Percentiles rank a stretch among this genome's conserved stretches.
These are phyloP conservation scores for Tribolium castaneum DNA, from an alignment of 1,140 invertebrate species.

Conservation along the genomic window DNA sequence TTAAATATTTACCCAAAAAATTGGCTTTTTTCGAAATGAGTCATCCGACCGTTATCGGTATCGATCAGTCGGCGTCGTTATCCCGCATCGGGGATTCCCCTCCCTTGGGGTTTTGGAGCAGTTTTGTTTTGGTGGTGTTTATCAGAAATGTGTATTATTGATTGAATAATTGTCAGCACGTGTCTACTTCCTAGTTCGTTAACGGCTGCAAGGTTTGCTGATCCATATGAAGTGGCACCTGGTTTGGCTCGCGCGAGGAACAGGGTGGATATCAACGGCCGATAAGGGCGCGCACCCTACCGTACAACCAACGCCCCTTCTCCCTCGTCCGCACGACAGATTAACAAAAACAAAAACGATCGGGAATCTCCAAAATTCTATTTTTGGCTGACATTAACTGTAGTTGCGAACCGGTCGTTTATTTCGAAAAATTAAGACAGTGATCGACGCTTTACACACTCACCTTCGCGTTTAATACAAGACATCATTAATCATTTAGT, in stretches of 20 bases:
- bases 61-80: too few species aligned
- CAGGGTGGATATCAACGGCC: conserved; percentile 49
- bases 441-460: too few species aligned
- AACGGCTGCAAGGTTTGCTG: conserved; percentile 44
- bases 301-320: conserved; percentile 5
- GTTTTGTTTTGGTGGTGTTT: neutral
- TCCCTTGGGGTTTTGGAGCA: too few species aligned
- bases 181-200: conserved; percentile 50
- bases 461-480: too few species aligned
- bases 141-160: neutral
- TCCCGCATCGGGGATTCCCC: too few species aligned
- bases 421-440: too few species aligned
- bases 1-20: conserved; percentile 14
- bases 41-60: neutral
- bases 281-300: conserved; percentile 48
- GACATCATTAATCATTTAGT: too few species aligned
- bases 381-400: too few species aligned
- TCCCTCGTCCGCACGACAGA: neutral
- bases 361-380: too few species aligned
- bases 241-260: conserved; percentile 46
- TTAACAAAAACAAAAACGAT: neutral
- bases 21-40: neutral
- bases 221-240: conserved; percentile 45
- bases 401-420: too few species aligned
- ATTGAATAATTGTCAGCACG: conserved; percentile 37